Conservation (phyloP, 2,888 invertebrate species). For the Rhagium mordax region DNA sequence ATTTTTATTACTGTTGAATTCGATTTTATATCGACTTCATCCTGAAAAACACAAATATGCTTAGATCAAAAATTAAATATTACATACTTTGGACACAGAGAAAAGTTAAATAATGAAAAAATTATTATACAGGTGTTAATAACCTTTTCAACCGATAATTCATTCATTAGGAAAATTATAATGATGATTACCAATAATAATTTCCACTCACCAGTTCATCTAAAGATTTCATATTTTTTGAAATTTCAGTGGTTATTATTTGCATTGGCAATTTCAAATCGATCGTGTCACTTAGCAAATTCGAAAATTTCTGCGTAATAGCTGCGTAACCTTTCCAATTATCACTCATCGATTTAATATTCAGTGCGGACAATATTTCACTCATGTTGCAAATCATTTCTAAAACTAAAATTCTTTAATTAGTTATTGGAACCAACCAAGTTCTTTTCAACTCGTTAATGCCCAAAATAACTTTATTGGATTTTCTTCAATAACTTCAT, state of each 20-base stretch:
- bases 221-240: constrained; percentile 51
- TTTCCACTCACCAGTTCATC: constrained; percentile 28
- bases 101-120: too few relatives aligned
- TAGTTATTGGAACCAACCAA: too few relatives aligned
- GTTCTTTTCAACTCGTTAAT: too few relatives aligned
- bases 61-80: too few relatives aligned
- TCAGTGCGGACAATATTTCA: constrained; percentile 70
- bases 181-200: too few relatives aligned
- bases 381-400: constrained; percentile 71
- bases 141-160: too few relatives aligned
- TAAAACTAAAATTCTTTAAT: constrained; percentile 67
- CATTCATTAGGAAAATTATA: too few relatives aligned
- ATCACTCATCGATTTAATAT: constrained; percentile 73
- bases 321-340: constrained; percentile 73
- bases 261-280: constrained; percentile 55
- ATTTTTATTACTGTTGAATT: constrained; percentile 71
- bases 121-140: too few relatives aligned
- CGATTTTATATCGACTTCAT: constrained; percentile 67
- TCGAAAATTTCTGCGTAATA: constrained; percentile 71
- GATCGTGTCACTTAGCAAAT: constrained; percentile 63
- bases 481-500: too few relatives aligned
- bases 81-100: too few relatives aligned
- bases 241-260: constrained; percentile 48
- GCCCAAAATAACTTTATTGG: too few relatives aligned
- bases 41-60: constrained; percentile 64